Percentiles rank a stretch among this genome's conserved stretches.
These are phyloP conservation scores for Rhombomys opimus DNA, from an alignment of 2,113 vertebrate species.

Conservation along the genomic window DNA sequence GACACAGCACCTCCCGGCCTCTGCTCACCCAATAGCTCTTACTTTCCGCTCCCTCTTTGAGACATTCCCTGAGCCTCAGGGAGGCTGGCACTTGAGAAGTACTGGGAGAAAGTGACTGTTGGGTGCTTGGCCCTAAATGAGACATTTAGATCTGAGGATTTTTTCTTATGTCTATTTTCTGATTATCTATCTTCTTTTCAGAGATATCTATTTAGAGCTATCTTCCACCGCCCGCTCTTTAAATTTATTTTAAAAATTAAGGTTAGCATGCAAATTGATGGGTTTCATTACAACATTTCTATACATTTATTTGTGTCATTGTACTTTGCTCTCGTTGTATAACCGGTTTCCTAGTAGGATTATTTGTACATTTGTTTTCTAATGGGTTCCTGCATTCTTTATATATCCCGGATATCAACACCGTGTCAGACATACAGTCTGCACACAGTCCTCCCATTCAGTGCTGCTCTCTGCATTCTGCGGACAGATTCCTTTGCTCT, in stretches of 20 bases:
- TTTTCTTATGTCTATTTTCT: not conserved
- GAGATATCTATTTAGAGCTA: not conserved
- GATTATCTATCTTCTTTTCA: not conserved
- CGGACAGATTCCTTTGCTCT: not conserved
- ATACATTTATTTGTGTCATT: not conserved
- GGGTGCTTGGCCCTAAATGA: not conserved
- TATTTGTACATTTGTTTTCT: not conserved
- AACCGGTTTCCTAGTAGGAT: not conserved
- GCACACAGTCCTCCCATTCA: not conserved
- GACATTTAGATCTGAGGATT: too few relatives aligned
- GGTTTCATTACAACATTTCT: not conserved
- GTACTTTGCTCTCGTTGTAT: not conserved
- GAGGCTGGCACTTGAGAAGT: not conserved
- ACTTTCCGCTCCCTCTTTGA: not conserved
- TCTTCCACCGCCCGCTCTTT: not conserved
- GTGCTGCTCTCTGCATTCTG: not conserved
- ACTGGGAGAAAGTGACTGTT: not conserved
- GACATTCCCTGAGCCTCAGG: not conserved
- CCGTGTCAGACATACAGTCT: not conserved
- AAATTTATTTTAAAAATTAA: not conserved
- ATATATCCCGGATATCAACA: not conserved
- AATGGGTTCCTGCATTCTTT: not conserved
- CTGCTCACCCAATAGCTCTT: not conserved
- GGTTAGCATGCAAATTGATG: not conserved
- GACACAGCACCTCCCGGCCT: not conserved